Conservation (phyloP, 2,888 invertebrate species). For the Synergus laeviventris region DNA sequence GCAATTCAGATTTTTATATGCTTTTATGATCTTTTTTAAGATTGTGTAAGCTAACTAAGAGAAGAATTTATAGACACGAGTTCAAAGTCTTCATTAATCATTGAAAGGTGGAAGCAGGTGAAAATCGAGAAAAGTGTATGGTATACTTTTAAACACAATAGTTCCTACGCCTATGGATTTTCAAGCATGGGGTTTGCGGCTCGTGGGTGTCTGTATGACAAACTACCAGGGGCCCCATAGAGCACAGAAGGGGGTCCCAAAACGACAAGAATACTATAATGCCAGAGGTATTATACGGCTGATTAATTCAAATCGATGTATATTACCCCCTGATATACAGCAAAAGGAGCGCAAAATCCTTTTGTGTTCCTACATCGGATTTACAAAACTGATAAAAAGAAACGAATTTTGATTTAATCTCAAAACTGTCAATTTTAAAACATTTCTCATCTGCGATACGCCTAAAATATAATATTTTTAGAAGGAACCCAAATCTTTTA, state of each 20-base stretch:
- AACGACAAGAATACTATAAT: constrained; percentile 45
- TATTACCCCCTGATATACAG: constrained; percentile 4
- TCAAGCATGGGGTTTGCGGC: constrained; percentile 43
- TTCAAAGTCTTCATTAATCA: constrained; percentile 34
- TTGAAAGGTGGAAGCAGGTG: constrained; percentile 41
- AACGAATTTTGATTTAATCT: neutral
- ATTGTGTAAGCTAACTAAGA: neutral
- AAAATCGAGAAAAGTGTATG: constrained; percentile 43
- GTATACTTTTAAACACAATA: constrained; percentile 21
- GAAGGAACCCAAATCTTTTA: neutral
- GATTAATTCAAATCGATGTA: constrained; percentile 52
- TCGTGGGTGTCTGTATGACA: constrained; percentile 55
- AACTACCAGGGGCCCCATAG: constrained; percentile 54
- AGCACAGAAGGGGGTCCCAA: constrained; percentile 52
- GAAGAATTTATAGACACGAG: neutral
- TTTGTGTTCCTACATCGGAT: constrained; percentile 12
- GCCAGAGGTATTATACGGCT: constrained; percentile 49
- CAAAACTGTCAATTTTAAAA: neutral
- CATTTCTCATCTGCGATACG: neutral
- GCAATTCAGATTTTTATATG: neutral
- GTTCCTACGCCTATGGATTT: constrained; percentile 33
- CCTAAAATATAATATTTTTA: neutral
- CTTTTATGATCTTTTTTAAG: neutral
- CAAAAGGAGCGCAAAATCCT: constrained; percentile 6
- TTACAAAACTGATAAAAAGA: constrained; percentile 24